Evolutionary conservation across 2,888 invertebrate genomes (phyloP).

Genomic region (Mythimna pallens): DNA sequence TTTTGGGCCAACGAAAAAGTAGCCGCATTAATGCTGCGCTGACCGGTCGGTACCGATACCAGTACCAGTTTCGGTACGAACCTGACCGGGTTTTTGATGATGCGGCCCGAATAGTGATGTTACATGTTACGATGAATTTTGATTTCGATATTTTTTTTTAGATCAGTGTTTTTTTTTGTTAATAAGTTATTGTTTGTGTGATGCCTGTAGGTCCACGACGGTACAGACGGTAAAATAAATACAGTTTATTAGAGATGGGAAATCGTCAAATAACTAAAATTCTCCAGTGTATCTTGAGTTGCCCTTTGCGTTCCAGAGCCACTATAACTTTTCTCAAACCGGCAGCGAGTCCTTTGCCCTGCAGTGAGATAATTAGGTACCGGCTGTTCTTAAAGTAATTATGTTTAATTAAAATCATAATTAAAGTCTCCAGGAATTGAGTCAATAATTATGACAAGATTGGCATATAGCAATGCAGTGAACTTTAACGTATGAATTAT

Average conservation of each 20-base stretch:
- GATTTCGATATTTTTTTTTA: neutral
- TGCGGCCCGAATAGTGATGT: conserved; percentile 59
- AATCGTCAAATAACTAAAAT: too few relatives aligned
- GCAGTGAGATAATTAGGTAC: neutral
- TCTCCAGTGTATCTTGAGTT: too few relatives aligned
- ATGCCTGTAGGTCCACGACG: too few relatives aligned
- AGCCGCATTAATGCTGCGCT: conserved; percentile 60
- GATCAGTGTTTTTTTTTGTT: neutral
- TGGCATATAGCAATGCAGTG: neutral
- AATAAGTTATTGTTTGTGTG: too few relatives aligned
- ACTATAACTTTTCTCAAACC: too few relatives aligned
- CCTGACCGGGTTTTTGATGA: conserved; percentile 62
- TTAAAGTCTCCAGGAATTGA: conserved; percentile 18
- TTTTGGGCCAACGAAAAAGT: conserved; percentile 57
- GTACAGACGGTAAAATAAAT: neutral
- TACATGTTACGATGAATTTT: conserved; percentile 31
- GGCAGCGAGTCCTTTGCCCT: too few relatives aligned
- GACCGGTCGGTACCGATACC: conserved; percentile 58
- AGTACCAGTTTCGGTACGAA: conserved; percentile 61
- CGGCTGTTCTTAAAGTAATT: conserved; percentile 22
- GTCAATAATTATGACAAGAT: neutral
- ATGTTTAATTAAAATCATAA: conserved; percentile 22
- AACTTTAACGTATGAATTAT: neutral
- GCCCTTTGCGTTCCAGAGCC: too few relatives aligned
- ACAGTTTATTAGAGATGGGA: neutral